Percentiles rank a stretch among this genome's conserved stretches.
Conservation (phyloP, 2,888 invertebrate species). For the Cheilosia vulpina region DNA sequence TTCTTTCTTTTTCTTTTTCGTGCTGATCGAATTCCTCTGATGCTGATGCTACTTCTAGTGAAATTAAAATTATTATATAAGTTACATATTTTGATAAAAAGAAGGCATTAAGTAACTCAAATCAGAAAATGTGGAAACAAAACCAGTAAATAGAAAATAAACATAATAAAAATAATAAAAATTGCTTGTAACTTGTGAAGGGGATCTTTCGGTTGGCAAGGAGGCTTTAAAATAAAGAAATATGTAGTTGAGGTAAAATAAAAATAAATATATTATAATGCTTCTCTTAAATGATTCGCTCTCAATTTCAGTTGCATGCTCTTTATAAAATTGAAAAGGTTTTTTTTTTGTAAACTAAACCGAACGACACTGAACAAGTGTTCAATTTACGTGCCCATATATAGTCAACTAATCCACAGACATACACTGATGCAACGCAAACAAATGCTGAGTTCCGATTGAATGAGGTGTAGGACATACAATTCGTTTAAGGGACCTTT, state of each 20-base stretch:
- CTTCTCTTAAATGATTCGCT: neutral
- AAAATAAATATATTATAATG: neutral
- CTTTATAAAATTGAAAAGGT: neutral
- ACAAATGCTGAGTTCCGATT: neutral
- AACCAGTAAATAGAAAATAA: too few species aligned
- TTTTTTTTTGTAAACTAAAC: neutral
- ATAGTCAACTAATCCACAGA: neutral
- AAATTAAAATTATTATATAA: conserved; percentile 54
- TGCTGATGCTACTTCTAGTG: conserved; percentile 63
- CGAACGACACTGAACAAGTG: too few species aligned
- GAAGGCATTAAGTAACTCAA: neutral
- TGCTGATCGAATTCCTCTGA: conserved; percentile 16
- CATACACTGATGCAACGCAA: conserved; percentile 6
- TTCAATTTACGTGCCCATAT: neutral
- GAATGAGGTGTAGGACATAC: neutral
- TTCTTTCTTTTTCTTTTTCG: conserved; percentile 1
- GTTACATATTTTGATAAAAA: neutral
- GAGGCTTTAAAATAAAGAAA: too few species aligned
- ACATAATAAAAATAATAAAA: too few species aligned
- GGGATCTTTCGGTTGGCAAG: too few species aligned
- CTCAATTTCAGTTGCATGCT: neutral
- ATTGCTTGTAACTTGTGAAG: too few species aligned
- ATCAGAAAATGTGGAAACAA: too few species aligned
- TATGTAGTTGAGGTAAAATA: too few species aligned
- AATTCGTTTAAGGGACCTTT: too few species aligned